phyloP scores from a whole-genome alignment of 2,113 vertebrate species.

The Mormyrus iriodes region DNA sequence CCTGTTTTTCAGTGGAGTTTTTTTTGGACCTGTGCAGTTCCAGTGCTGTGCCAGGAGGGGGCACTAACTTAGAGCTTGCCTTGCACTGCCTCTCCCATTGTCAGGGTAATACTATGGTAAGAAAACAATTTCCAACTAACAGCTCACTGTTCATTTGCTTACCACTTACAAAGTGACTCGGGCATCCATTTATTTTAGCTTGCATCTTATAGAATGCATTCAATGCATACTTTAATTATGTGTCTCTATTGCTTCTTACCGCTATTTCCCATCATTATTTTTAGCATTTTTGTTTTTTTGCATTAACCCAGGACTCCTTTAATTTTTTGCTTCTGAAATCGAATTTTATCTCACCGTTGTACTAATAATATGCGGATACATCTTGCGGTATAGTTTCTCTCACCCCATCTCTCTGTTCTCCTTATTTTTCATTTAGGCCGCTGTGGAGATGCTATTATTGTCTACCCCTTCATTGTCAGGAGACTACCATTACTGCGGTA shows the following conservation, averaged over 20 bases:
- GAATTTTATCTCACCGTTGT: neutral
- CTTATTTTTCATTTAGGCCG: slow-evolving; percentile 44
- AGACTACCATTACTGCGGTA: slow-evolving; percentile 67
- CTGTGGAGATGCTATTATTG: slow-evolving; percentile 62
- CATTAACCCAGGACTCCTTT: neutral
- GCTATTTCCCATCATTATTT: neutral
- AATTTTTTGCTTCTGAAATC: neutral
- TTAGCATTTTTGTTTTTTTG: neutral
- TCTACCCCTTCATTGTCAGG: slow-evolving; percentile 44
- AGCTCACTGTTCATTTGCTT: neutral
- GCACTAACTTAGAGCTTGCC: slow-evolving; percentile 66
- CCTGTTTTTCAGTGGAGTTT: slow-evolving; percentile 52
- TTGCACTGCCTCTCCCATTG: slow-evolving; percentile 61
- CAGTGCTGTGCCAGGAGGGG: slow-evolving; percentile 64
- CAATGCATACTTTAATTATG: neutral
- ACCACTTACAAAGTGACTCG: neutral
- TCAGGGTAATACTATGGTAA: slow-evolving; percentile 58
- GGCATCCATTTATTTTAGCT: neutral
- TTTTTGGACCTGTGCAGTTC: slow-evolving; percentile 65
- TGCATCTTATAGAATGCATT: neutral
- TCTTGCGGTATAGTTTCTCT: slow-evolving; percentile 1
- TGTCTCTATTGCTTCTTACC: neutral
- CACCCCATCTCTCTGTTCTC: neutral
- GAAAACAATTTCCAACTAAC: neutral
- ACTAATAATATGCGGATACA: neutral